Base-by-base conservation (phyloP, 2,113 vertebrate species). In the Cavia aperea region DNA sequence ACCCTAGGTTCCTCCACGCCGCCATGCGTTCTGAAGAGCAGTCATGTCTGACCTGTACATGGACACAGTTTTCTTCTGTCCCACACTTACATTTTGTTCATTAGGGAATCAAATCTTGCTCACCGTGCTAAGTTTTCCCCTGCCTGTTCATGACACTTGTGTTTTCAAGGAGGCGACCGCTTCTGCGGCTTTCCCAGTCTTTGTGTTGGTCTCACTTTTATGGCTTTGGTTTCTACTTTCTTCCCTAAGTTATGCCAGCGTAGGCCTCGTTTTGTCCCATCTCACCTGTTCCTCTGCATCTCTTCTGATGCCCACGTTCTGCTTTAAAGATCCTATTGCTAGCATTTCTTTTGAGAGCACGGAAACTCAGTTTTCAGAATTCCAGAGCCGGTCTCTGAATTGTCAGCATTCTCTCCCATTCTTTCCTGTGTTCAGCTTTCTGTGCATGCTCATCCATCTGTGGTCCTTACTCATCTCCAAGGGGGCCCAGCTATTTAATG, bases 281-380 rank as follows among this genome's bases (percentile, higher is more conserved):
- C 33, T 87, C 31, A 51, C 60, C 68, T 12, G 15, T 14, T 49
- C 19, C 65, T 89, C 70, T 54, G 58, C 87, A 60, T 81, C n/a
- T 39, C 49, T 68, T 75, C 46, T 65, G 89, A 18, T 39, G 46
- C 46, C 85, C 39, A 49, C 46, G 33, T 63, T 58, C 39, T 85
- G 46, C 18, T 36, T 77, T 77, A 62, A 46, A 15, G 39, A 90
- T 24, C 33, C 29, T 3, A 23, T 24, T 90, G 49, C 81, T 51
- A 90, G 18, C 31, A 68, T 82, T 82, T 90, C 78, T 78, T 92
- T 43, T 46, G 36, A 88, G 13, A 54, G 29, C 11, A 26, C 23
- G 31, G 49, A 77, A 82, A 82, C 63, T 46, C 12, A 73, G 36
- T 93, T 92, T 83, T 62, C 83, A 83, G 84, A 90, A 73, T 13